Evolutionary conservation across 2,888 invertebrate genomes (phyloP), one percentile per base, ranked within the genome.

Genomic region (Aspidapion aeneum): DNA sequence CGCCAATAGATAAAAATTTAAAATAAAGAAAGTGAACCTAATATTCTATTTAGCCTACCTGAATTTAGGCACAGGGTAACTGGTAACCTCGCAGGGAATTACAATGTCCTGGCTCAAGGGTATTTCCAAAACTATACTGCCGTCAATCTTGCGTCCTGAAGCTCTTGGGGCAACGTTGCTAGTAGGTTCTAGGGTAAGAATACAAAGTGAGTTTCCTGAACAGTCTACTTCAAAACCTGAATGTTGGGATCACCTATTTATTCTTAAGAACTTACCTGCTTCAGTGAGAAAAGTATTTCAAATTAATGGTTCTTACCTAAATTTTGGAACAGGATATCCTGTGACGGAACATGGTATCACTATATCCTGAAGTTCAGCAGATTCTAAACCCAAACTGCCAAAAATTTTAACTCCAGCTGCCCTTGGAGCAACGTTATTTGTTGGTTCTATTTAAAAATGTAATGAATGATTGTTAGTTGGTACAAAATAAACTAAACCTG

Each of bases 281-380:
- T n/a, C n/a, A n/a, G n/a, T n/a, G n/a, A n/a, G n/a, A n/a, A n/a
- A n/a, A n/a, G n/a, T n/a, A n/a, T n/a, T n/a, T n/a, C n/a, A n/a
- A n/a, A n/a, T n/a, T n/a, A n/a, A n/a, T n/a, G n/a, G n/a, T n/a
- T n/a, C n/a, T 77, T 80, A 83, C 83, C 81, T 79, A 74, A 81
- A 84, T 69, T 81, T 75, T 7, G 85, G 84, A 62, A 83, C 82
- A 63, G 84, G 84, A 72, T 81, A 85, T 57, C 81, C 84, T 65
- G 83, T 81, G 64, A 84, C 84, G 73, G 83, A 82, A 71, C 90
- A 90, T 69, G 86, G 85, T 77, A 90, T 80, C 78, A 87, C 88
- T 67, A 86, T 85, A 70, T 82, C 81, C n/a, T n/a, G n/a, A n/a
- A n/a, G n/a, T n/a, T n/a, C n/a, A n/a, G n/a, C n/a, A n/a, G n/a